These are phyloP conservation scores for Callipepla californica DNA, from an alignment of 2,113 vertebrate genomes.

Conservation along the genomic window DNA sequence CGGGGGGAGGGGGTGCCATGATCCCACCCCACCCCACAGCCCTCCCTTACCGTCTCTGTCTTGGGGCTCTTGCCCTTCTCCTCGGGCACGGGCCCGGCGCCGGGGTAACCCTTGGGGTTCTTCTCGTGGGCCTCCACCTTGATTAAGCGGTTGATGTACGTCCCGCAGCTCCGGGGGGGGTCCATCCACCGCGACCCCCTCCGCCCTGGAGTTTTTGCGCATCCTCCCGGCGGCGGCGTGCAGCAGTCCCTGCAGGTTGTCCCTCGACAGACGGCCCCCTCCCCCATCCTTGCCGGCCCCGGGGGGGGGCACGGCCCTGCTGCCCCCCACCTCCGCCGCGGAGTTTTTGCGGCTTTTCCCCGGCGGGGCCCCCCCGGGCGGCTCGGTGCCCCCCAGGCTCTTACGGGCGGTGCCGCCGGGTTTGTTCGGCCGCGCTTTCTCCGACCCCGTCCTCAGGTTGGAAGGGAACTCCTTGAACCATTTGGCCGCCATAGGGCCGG, in stretches of 20 bases:
- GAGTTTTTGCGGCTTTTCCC: slow-evolving; percentile 90
- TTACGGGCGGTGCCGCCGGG: slow-evolving; percentile 78
- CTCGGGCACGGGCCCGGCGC: slow-evolving; percentile 50
- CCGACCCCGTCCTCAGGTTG: slow-evolving; percentile 86
- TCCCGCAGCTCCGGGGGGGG: slow-evolving; percentile 73
- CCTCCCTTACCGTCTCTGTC: slow-evolving; percentile 83
- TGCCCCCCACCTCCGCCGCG: slow-evolving; percentile 79
- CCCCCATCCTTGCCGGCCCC: slow-evolving; percentile 74
- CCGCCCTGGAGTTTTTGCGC: slow-evolving; percentile 84
- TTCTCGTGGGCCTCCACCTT: slow-evolving; percentile 90
- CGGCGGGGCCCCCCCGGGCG: slow-evolving; percentile 59
- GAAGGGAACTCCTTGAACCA: slow-evolving; percentile 93
- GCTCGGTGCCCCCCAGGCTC: slow-evolving; percentile 57
- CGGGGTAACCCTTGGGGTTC: slow-evolving; percentile 72
- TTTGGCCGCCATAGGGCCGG: slow-evolving; percentile 85
- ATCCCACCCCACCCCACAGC: neutral
- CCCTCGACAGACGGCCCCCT: slow-evolving; percentile 77
- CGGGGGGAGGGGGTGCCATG: too few relatives aligned
- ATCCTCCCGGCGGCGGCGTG: slow-evolving; percentile 80
- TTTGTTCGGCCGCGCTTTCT: slow-evolving; percentile 79
- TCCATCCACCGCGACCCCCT: slow-evolving; percentile 78
- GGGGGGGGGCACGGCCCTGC: neutral
- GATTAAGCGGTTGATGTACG: slow-evolving; percentile 91
- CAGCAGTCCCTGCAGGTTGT: slow-evolving; percentile 81
- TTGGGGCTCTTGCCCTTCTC: slow-evolving; percentile 75